Percentiles rank a stretch among this genome's conserved stretches.
Conservation (phyloP, 2,113 vertebrate species). For the Odobenus rosmarus region DNA sequence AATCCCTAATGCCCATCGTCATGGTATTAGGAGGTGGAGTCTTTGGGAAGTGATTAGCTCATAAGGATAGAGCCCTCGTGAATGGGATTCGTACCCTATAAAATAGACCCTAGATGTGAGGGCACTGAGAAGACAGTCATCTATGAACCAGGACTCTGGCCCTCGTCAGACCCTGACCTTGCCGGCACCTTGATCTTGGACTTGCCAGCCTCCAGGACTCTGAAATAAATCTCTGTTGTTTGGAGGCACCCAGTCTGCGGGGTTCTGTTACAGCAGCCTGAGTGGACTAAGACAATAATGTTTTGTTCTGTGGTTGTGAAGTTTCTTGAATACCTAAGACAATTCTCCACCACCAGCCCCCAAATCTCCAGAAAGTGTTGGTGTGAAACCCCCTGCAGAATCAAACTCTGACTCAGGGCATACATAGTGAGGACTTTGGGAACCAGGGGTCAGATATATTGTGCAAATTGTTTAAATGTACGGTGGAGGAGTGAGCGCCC, state of each 20-base stretch:
- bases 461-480: not conserved
- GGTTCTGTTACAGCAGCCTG: not conserved
- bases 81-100: not conserved
- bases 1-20: not conserved
- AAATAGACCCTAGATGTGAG: not conserved
- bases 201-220: not conserved
- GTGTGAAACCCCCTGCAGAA: not conserved
- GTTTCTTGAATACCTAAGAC: not conserved
- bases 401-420: not conserved
- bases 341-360: not conserved
- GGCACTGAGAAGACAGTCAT: not conserved
- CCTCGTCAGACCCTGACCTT: not conserved
- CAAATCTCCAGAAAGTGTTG: not conserved
- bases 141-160: not conserved
- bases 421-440: not conserved
- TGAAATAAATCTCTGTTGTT: not conserved
- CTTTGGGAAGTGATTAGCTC: not conserved
- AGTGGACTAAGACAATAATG: not conserved
- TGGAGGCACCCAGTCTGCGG: not conserved
- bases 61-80: not conserved
- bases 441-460: not conserved
- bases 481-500: not conserved
- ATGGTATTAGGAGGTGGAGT: not conserved
- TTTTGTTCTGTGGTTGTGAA: not conserved
- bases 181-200: not conserved